A percentile compares a stretch with the other conserved stretches of the same genome.
Conservation (phyloP, 1,140 invertebrate species). For the Bradynema listronoti region DNA sequence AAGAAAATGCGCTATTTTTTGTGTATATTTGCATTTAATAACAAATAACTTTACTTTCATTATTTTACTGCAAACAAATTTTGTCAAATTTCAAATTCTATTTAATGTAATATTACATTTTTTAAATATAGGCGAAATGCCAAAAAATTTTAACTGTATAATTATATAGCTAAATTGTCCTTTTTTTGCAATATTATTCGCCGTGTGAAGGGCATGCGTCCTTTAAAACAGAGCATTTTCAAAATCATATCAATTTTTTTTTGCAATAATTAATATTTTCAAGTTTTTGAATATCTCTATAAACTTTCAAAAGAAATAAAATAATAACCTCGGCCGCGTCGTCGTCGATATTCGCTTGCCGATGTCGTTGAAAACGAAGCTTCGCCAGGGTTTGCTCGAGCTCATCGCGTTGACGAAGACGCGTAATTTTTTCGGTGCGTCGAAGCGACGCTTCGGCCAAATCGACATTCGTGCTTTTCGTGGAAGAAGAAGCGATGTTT, state of each 20-base stretch:
- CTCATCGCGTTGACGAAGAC: conserved; percentile 15
- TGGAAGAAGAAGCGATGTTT: too few species aligned
- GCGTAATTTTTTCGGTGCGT: conserved; percentile 20
- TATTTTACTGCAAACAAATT: too few species aligned
- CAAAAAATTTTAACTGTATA: neutral
- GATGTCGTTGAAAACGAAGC: conserved; percentile 14
- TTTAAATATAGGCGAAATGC: too few species aligned
- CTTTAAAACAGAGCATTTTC: neutral
- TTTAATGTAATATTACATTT: too few species aligned
- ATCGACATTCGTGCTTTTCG: neutral
- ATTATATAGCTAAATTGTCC: neutral
- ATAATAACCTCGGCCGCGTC: conserved; percentile 16
- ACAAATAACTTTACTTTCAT: too few species aligned
- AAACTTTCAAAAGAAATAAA: neutral
- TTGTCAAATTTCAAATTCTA: too few species aligned
- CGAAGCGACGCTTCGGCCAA: conserved; percentile 5
- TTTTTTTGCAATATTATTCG: neutral
- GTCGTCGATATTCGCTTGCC: conserved; percentile 30
- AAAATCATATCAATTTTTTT: neutral
- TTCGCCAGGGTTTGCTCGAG: conserved; percentile 27
- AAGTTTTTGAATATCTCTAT: neutral
- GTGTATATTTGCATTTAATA: too few species aligned
- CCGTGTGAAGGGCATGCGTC: neutral
- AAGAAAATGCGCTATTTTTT: too few species aligned
- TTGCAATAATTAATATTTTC: neutral